Conservation (phyloP, 1,140 invertebrate genomes). For the Ceratoteleas bidentatus region DNA sequence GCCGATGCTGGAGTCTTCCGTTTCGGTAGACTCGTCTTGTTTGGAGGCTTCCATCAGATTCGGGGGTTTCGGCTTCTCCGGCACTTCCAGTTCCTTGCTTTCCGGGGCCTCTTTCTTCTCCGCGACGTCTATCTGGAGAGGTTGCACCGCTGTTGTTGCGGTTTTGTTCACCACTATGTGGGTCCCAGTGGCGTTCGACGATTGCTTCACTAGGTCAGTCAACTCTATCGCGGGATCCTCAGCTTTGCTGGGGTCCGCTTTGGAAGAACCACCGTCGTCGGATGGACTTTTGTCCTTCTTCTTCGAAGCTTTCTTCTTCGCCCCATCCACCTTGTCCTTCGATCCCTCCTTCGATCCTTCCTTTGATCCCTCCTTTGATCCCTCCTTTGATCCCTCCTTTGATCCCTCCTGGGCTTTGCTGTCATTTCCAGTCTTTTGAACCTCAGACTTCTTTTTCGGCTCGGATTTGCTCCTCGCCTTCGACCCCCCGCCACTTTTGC, state of each 20-base stretch:
- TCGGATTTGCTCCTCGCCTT: slow-evolving; percentile 25
- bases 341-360: no score
- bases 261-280: slow-evolving; percentile 11
- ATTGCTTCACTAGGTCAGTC: slow-evolving; percentile 72
- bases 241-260: slow-evolving; percentile 8
- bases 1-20: no score
- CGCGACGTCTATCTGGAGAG: slow-evolving; percentile 73
- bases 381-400: no score
- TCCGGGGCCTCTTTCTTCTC: slow-evolving; percentile 42
- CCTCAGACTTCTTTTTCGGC: slow-evolving; percentile 29
- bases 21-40: slow-evolving; percentile 26
- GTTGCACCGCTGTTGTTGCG: slow-evolving; percentile 76
- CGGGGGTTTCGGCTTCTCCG: slow-evolving; percentile 21
- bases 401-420: slow-evolving; percentile 8
- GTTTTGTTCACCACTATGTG: slow-evolving; percentile 78
- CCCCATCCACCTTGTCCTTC: slow-evolving; percentile 28
- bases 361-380: no score
- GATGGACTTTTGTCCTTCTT: slow-evolving; percentile 24
- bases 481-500: slow-evolving; percentile 12
- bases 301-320: slow-evolving; percentile 34
- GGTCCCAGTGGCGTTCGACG: slow-evolving; percentile 72
- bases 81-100: slow-evolving; percentile 13
- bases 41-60: no score
- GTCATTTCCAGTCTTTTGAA: slow-evolving; percentile 14
- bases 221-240: slow-evolving; percentile 66